Evolutionary conservation across 2,888 invertebrate species (phyloP).

Genomic region (Noctuana brunneofusca): DNA sequence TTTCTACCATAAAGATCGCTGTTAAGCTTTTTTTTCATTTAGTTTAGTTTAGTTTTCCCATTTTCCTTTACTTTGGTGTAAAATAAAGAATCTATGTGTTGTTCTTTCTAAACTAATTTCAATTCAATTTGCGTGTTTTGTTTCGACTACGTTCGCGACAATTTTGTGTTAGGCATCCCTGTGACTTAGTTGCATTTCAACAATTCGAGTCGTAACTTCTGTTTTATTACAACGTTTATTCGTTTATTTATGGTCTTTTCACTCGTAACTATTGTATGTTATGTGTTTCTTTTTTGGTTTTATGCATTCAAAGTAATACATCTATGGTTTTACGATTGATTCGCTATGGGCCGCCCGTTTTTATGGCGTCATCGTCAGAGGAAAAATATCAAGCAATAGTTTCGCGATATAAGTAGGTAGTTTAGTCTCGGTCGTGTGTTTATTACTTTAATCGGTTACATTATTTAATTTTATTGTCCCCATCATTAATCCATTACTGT

Average conservation of each 20-base stretch:
- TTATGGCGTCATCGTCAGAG: conserved; percentile 7
- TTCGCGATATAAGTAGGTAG: background rate
- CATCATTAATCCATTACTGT: too few relatives aligned
- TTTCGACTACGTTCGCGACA: too few relatives aligned
- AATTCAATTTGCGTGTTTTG: too few relatives aligned
- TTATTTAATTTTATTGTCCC: background rate
- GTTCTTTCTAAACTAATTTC: too few relatives aligned
- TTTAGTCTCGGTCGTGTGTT: background rate
- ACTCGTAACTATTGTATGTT: background rate
- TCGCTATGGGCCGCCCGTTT: background rate
- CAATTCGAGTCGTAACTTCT: background rate
- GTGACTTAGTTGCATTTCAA: background rate
- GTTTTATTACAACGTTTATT: conserved; percentile 12
- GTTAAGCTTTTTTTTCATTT: too few relatives aligned
- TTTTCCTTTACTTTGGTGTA: too few relatives aligned
- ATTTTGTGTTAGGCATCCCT: too few relatives aligned
- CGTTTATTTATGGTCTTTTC: conserved; percentile 4
- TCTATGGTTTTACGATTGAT: background rate
- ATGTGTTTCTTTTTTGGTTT: conserved; percentile 1
- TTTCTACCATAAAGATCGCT: too few relatives aligned
- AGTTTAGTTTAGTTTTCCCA: too few relatives aligned
- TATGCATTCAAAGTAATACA: background rate
- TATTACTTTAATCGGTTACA: too few relatives aligned
- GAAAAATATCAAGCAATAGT: conserved; percentile 4
- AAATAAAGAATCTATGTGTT: too few relatives aligned